Evolutionary conservation across 2,888 invertebrate species (phyloP), one percentile per base, ranked within the genome.

Genomic region (Andricus quercusramuli): DNA sequence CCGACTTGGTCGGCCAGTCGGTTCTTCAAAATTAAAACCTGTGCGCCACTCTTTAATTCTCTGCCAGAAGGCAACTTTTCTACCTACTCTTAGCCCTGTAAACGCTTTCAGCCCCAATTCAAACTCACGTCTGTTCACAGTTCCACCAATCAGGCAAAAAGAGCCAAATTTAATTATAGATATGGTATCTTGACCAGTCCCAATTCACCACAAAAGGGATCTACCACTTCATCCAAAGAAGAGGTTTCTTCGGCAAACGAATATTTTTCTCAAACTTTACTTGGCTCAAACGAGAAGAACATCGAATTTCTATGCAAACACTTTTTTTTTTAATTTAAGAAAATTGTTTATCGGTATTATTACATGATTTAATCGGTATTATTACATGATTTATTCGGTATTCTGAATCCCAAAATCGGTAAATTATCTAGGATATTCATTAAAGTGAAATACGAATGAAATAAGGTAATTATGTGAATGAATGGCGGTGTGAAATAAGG

Each of bases 1-100:
- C 41, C 9, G 41, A 41, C 41, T 41, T 44, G 44, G 44, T 15
- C 15, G 44, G 47, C 3, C 80, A 83, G 85, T 84, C 85, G 86
- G 79, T 85, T 83, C 88, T 86, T 85, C 83, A 84, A 89, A 89
- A 88, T 89, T 89, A 88, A 89, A 89, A 88, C 87, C 87, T 86
- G 86, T 79, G 25, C 66, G 13, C 66, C 79, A 80, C 80, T 80
- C 84, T 85, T 85, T 37, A 37, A 84, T 85, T 86, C 87, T 86
- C 83, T 83, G 86, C 85, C 86, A 85, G 84, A 86, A 86, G 86
- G 83, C 85, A 62, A 25, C n/a, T 62, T 62, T 62, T 62, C 25
- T 62, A 62, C 62, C 80, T 84, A 87, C 68, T 83, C 83, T 80
- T 80, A 78, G 80, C 80, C 79, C 79, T 59, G 77, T n/a, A 78